Evolutionary conservation across 2,797 vertebrate species (phyloP), one percentile per base, ranked within the genome.

Genomic region (Falco rusticolus): DNA sequence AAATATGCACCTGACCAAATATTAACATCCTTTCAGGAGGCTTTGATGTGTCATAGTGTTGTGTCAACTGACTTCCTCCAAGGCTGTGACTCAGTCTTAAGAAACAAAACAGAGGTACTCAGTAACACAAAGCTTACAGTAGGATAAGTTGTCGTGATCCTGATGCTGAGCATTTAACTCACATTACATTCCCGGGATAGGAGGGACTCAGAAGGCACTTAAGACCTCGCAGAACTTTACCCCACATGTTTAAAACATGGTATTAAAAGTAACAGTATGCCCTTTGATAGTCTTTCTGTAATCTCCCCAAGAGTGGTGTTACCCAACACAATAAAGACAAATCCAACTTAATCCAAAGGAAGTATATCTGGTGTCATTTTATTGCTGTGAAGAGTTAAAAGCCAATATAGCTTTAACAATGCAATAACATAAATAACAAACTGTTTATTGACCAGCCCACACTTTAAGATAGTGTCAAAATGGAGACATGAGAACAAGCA

Each of bases 1-100:
- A 95, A 94, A 96, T 33, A 92, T n/a, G 81, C 87, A 97, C 95
- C 97, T 98, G 96, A 97, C 94, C 96, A 98, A 98, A 98, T 97
- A 98, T 84, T 93, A 84, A 96, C 92, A 96, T 95, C 96, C 95
- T 96, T 88, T 84, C 84, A 71, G 78, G 39, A 80, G 84, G 69
- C 94, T 96, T 96, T 96, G 86, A 95, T 95, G 92, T 88, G 84
- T 66, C 89, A 64, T 6, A 34, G 53, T n/a, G 47, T 28, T 61
- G 90, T 95, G 59, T 92, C 85, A 80, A 78, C 54, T 34, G 20
- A 6, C 90, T 80, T 84, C 86, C 92, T 94, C 87, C 90, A 8
- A 48, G 86, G 7, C 72, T 53, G 56, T 79, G 93, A 92, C 34
- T 96, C 68, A 61, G 76, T 13, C 85, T 87, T 68, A 57, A 69